Percentiles rank a stretch among this genome's conserved stretches.
Conservation (phyloP, 1,140 invertebrate genomes). For the Prorops nasuta region DNA sequence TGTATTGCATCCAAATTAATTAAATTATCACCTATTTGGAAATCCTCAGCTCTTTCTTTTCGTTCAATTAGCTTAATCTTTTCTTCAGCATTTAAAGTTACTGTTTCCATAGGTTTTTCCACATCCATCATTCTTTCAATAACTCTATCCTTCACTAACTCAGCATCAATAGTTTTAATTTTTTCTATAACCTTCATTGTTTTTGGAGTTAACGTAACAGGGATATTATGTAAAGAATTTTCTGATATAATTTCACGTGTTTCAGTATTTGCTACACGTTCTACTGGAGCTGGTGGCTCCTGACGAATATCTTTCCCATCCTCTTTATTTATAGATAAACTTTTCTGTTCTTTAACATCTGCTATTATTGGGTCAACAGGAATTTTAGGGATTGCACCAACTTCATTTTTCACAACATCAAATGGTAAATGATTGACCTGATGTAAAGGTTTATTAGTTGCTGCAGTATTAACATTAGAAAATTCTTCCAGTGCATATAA, state of each 20-base stretch:
- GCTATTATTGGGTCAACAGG: conserved; percentile 21
- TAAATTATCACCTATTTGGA: conserved; percentile 36
- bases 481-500: conserved; percentile 71
- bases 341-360: conserved; percentile 31
- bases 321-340: conserved; percentile 2
- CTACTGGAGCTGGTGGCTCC: conserved; percentile 59
- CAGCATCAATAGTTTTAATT: conserved; percentile 21
- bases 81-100: conserved; percentile 46
- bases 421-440: conserved; percentile 49
- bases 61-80: conserved; percentile 51
- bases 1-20: conserved; percentile 54
- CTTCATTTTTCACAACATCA: conserved; percentile 32
- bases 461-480: conserved; percentile 29
- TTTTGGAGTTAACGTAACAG: conserved; percentile 20
- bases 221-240: conserved; percentile 16
- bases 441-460: conserved; percentile 34
- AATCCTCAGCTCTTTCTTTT: conserved; percentile 32
- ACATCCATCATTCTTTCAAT: conserved; percentile 26
- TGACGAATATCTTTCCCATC: conserved; percentile 41
- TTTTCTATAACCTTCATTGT: conserved; percentile 27
- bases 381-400: conserved; percentile 28
- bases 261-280: conserved; percentile 35
- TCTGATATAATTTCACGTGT: conserved; percentile 22
- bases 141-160: conserved; percentile 42
- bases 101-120: conserved; percentile 45